These are phyloP conservation scores for Nomada lathburiana DNA, from an alignment of 2,888 invertebrate genomes.

Conservation along the genomic window DNA sequence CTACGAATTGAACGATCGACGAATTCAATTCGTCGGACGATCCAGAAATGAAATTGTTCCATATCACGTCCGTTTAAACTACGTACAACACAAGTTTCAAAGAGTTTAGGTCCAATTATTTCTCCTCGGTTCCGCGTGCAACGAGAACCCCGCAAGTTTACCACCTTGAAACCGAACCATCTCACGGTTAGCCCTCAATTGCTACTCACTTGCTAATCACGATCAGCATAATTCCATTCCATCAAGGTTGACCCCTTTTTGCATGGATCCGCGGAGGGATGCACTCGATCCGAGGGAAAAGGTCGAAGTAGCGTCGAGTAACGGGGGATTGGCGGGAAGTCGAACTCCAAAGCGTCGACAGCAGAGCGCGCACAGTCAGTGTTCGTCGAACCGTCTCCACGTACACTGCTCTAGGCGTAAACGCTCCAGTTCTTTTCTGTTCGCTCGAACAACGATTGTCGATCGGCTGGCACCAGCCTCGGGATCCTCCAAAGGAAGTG, in stretches of 20 bases:
- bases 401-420: slow-evolving; percentile 62
- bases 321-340: slow-evolving; percentile 75
- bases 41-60: slow-evolving; percentile 1
- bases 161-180: neutral
- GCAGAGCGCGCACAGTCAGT: slow-evolving; percentile 76
- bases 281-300: slow-evolving; percentile 49
- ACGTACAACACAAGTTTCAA: neutral
- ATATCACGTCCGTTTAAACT: neutral
- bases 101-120: neutral
- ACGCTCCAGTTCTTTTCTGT: slow-evolving; percentile 27
- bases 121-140: neutral
- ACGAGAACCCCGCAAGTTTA: neutral
- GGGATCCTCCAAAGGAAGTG: neutral
- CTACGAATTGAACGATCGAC: neutral
- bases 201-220: slow-evolving; percentile 25
- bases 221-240: slow-evolving; percentile 42
- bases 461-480: neutral
- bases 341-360: slow-evolving; percentile 68
- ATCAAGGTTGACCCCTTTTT: slow-evolving; percentile 44
- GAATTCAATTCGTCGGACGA: slow-evolving; percentile 18
- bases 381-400: slow-evolving; percentile 76
- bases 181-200: neutral
- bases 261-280: slow-evolving; percentile 20
- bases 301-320: slow-evolving; percentile 65
- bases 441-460: slow-evolving; percentile 21